Evolutionary conservation across 2,888 invertebrate genomes (phyloP).

Genomic region (Spodoptera picta): DNA sequence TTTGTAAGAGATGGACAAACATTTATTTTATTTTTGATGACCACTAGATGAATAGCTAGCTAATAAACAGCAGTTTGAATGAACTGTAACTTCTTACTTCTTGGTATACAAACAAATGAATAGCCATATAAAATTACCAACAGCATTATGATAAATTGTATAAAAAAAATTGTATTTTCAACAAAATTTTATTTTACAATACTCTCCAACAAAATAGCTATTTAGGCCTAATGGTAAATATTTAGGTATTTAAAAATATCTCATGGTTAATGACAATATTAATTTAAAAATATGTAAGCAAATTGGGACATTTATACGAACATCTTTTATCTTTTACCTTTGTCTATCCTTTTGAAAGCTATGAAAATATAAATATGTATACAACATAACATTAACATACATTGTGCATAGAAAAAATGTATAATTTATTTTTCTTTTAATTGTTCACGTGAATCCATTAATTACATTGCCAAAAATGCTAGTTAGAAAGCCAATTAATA

Average conservation of each 20-base stretch:
- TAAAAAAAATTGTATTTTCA: background rate
- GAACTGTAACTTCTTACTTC: no score
- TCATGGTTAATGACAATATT: constrained; percentile 6
- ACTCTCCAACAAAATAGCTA: background rate
- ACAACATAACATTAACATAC: constrained; percentile 27
- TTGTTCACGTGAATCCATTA: constrained; percentile 26
- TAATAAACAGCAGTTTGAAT: no score
- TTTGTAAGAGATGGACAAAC: no score
- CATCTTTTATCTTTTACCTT: constrained; percentile 81
- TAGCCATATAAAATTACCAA: constrained; percentile 1
- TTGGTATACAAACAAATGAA: constrained; percentile 1
- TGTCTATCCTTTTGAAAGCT: constrained; percentile 87
- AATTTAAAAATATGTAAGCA: constrained; percentile 9
- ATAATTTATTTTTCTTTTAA: constrained; percentile 7
- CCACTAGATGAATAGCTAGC: no score
- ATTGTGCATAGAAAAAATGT: background rate
- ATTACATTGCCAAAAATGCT: constrained; percentile 2
- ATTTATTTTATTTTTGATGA: no score
- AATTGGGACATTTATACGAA: constrained; percentile 39
- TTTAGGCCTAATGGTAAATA: background rate
- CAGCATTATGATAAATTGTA: background rate
- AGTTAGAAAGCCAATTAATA: background rate
- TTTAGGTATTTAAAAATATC: background rate
- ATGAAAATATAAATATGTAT: constrained; percentile 69
- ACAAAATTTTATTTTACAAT: background rate